These are phyloP conservation scores for Seira musarum DNA, from an alignment of 2,888 invertebrate genomes.

Conservation along the genomic window DNA sequence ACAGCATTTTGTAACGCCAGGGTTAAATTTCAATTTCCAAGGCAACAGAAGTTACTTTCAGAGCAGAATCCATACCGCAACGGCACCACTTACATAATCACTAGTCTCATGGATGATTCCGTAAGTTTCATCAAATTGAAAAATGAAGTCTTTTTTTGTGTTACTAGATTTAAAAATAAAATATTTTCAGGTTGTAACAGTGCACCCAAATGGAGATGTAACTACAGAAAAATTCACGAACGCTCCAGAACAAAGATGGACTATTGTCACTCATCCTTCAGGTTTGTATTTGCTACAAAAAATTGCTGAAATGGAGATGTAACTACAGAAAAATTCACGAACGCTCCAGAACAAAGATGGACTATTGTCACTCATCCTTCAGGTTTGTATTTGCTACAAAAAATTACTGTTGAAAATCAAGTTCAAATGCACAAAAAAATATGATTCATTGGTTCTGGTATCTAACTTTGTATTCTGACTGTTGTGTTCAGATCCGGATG, in stretches of 20 bases:
- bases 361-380: constrained; percentile 49
- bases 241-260: constrained; percentile 52
- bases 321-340: constrained; percentile 28
- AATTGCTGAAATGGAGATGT: constrained; percentile 58
- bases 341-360: constrained; percentile 50
- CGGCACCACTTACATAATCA: constrained; percentile 50
- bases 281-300: constrained; percentile 38
- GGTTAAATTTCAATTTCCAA: too few species aligned
- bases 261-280: constrained; percentile 47
- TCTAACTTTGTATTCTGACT: neutral
- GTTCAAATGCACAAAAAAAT: too few species aligned
- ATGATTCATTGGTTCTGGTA: neutral
- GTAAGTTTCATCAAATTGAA: constrained; percentile 34
- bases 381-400: too few species aligned
- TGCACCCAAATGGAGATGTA: constrained; percentile 52
- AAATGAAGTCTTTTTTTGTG: neutral
- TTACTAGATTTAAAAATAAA: neutral
- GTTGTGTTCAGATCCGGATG: constrained; percentile 32
- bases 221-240: constrained; percentile 33
- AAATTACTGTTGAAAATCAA: too few species aligned
- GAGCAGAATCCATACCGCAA: constrained; percentile 16
- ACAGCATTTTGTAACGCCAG: too few species aligned
- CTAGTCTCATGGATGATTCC: constrained; percentile 45
- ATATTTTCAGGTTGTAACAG: constrained; percentile 54
- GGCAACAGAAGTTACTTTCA: neutral